These are phyloP conservation scores for Triplophysa dalaica DNA, from an alignment of 2,113 vertebrate genomes.

Conservation along the genomic window DNA sequence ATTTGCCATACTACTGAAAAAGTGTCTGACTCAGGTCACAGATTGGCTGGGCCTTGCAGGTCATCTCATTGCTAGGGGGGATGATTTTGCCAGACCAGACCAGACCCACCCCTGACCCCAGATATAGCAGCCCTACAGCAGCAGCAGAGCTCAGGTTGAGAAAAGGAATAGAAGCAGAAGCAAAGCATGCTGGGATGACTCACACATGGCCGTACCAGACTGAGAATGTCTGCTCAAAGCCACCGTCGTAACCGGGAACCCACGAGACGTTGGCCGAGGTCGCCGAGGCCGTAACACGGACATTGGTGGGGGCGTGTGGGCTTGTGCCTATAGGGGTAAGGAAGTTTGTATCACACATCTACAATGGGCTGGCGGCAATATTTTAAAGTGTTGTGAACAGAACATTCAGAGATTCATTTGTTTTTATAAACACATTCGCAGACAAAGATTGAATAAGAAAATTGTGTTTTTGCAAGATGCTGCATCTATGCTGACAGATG, in stretches of 20 bases:
- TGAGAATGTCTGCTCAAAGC: conserved; percentile 98
- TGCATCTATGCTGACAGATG: too few relatives aligned
- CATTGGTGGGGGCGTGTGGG: conserved; percentile 87
- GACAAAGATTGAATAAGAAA: background rate
- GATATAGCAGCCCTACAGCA: conserved; percentile 45
- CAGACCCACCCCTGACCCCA: background rate
- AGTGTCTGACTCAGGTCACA: background rate
- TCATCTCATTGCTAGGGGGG: background rate
- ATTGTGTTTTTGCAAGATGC: too few relatives aligned
- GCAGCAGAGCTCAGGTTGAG: conserved; percentile 36
- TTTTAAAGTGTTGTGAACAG: background rate
- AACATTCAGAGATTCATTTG: conserved; percentile 5
- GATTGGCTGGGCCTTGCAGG: background rate
- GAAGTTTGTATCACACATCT: conserved; percentile 9
- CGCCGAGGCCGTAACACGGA: conserved; percentile 87
- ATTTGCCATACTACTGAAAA: background rate
- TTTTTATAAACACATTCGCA: background rate
- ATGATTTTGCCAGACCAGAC: background rate
- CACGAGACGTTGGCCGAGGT: conserved; percentile 95
- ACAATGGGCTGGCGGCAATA: too few relatives aligned
- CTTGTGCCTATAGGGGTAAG: conserved; percentile 84
- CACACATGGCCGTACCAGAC: conserved; percentile 99
- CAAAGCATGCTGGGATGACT: conserved; percentile 99
- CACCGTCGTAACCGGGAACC: conserved; percentile 94
- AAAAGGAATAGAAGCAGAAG: conserved; percentile 85